Percentiles rank a stretch among this genome's conserved stretches.
These are phyloP conservation scores for Taenioides sp. DNA, from an alignment of 2,797 vertebrate species.

Conservation along the genomic window DNA sequence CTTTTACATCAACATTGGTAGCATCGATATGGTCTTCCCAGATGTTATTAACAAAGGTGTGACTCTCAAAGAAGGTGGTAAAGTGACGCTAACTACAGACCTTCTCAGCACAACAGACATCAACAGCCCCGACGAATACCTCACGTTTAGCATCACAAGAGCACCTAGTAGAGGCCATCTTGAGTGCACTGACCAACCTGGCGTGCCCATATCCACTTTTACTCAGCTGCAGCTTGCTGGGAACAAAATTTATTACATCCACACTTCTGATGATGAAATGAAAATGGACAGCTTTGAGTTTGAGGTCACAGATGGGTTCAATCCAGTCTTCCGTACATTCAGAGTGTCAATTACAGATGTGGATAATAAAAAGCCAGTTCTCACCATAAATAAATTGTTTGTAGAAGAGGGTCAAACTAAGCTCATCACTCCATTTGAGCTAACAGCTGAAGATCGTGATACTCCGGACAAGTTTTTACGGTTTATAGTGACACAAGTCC, in stretches of 20 bases:
- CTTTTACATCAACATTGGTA: slow-evolving; percentile 85
- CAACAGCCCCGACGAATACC: slow-evolving; percentile 85
- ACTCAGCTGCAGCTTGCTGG: slow-evolving; percentile 85
- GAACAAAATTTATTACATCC: slow-evolving; percentile 88
- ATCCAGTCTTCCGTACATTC: slow-evolving; percentile 83
- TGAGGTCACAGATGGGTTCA: slow-evolving; percentile 85
- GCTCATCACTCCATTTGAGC: slow-evolving; percentile 87
- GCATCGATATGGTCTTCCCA: slow-evolving; percentile 83
- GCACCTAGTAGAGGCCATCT: slow-evolving; percentile 84
- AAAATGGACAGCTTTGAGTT: slow-evolving; percentile 91
- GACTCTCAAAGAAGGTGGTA: slow-evolving; percentile 85
- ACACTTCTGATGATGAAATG: slow-evolving; percentile 84
- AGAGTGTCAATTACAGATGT: slow-evolving; percentile 85
- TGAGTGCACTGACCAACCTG: slow-evolving; percentile 81
- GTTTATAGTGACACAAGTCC: slow-evolving; percentile 85
- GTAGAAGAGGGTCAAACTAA: slow-evolving; percentile 82
- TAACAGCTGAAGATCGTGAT: slow-evolving; percentile 85
- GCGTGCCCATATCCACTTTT: slow-evolving; percentile 84
- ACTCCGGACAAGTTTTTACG: slow-evolving; percentile 79
- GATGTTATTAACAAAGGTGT: slow-evolving; percentile 88
- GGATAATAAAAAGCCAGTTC: slow-evolving; percentile 87
- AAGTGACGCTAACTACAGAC: slow-evolving; percentile 84
- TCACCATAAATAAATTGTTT: slow-evolving; percentile 80
- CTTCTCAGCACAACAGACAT: slow-evolving; percentile 86
- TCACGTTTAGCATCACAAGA: slow-evolving; percentile 82